phyloP scores from a whole-genome alignment of 2,797 vertebrate genomes.

The Poeciliopsis infans region DNA sequence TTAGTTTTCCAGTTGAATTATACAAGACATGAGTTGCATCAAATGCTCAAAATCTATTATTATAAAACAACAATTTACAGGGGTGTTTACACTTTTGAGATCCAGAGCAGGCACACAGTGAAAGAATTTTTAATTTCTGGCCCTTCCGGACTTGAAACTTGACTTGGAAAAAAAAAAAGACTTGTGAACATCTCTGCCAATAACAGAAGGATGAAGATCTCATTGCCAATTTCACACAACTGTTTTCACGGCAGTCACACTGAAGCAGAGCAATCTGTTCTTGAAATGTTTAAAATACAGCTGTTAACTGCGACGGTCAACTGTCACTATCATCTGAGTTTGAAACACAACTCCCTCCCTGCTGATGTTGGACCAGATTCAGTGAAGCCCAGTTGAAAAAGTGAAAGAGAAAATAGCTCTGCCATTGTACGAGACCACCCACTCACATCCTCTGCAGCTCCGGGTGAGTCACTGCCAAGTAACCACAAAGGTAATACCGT shows the following conservation, averaged over 20 bases:
- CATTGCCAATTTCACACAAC: conserved; percentile 9
- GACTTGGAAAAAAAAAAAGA: not conserved
- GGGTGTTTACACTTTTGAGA: not conserved
- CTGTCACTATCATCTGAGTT: conserved; percentile 1
- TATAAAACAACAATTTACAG: not conserved
- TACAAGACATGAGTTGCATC: not conserved
- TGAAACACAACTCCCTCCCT: not conserved
- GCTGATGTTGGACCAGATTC: conserved; percentile 22
- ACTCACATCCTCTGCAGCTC: conserved; percentile 60
- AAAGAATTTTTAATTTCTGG: not conserved
- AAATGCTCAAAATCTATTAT: not conserved
- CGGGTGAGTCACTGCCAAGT: conserved; percentile 45
- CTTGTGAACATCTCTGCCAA: conserved; percentile 6
- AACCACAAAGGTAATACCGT: conserved; percentile 65
- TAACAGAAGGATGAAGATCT: conserved; percentile 6
- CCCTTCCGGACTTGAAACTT: not conserved
- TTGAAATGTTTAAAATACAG: conserved; percentile 4
- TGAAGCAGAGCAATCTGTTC: not conserved
- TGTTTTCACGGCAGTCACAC: conserved; percentile 2
- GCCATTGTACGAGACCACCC: conserved; percentile 38
- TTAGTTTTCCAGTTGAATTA: too few species aligned
- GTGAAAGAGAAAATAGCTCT: conserved; percentile 63
- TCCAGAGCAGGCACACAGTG: not conserved
- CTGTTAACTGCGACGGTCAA: not conserved
- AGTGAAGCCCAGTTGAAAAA: conserved; percentile 37